A percentile compares a stretch with the other conserved stretches of the same genome.
These are phyloP conservation scores for Gnathonemus longibarbis DNA, from an alignment of 2,113 vertebrate species.

Conservation along the genomic window DNA sequence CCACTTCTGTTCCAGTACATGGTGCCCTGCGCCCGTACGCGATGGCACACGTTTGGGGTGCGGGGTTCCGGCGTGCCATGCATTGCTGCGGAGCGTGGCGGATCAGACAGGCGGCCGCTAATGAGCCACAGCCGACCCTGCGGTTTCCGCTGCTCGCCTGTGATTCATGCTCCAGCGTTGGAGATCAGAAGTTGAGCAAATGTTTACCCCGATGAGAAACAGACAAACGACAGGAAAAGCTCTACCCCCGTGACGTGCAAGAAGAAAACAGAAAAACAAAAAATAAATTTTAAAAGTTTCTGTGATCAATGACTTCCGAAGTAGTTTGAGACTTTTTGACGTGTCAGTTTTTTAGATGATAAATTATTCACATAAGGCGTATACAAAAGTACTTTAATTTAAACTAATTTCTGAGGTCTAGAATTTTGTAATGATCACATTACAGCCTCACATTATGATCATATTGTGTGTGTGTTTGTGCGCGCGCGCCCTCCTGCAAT, in stretches of 20 bases:
- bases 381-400: not conserved
- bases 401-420: not conserved
- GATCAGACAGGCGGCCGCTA: slow-evolving; percentile 65
- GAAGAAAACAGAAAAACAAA: not conserved
- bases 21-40: not conserved
- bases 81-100: slow-evolving; percentile 48
- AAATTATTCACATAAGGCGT: not conserved
- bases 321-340: not conserved
- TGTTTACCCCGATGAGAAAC: slow-evolving; percentile 74
- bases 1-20: not conserved
- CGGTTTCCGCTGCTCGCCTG: slow-evolving; percentile 60
- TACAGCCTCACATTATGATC: not conserved
- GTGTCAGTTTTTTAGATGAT: not conserved
- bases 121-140: slow-evolving; percentile 73
- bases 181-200: slow-evolving; percentile 79
- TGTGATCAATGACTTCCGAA: not conserved
- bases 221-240: slow-evolving; percentile 42
- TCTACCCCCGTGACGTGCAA: not conserved
- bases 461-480: not conserved
- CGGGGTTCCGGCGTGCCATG: not conserved
- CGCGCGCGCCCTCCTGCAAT: not conserved
- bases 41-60: not conserved
- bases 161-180: slow-evolving; percentile 77
- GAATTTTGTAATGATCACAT: not conserved
- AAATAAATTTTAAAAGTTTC: not conserved